Base-by-base conservation (phyloP, 2,888 invertebrate genomes). In the Elysia crispata region DNA sequence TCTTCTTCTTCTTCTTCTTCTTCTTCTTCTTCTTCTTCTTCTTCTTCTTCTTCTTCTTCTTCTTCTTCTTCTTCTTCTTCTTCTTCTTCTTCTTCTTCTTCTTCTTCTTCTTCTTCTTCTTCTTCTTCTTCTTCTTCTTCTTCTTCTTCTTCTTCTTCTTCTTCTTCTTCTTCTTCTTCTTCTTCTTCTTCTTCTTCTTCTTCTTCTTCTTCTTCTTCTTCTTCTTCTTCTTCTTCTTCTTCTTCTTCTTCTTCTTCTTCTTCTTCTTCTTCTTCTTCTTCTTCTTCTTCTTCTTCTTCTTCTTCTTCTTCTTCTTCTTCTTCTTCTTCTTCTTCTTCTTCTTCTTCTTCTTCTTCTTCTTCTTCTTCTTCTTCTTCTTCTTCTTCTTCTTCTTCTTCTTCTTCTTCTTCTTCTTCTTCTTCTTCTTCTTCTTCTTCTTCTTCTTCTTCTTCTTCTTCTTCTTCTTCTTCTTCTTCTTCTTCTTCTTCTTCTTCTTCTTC, bases 51-150 rank as follows among this genome's bases (percentile, higher is more conserved):
- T 25, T 41, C 57, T 33, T 20, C 6, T 20, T 41, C 5, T 23
- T n/a, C 33, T 49, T 64, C 41, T 76, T 25, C 49, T 25, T 76
- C 64, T 64, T 25, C 66, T 23, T 76, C 41, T 76, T 31, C 31
- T n/a, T 69, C 69, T 30, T 15, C n/a, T 30, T 69, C 31, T 69
- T 13, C 31, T 13, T 69, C 28, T 15, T 13, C 31, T 15, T 69
- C 69, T 30, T 11, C 15, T 31, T 31, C 15, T 30, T 31, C 15
- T 30, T 69, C 31, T n/a, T 31, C 31, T 31, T 31, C 31, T 69
- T 13, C 15, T 15, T 30, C 69, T 31, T 30, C n/a, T 13, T 30
- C 69, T 69, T 13, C 31, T n/a, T 15, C 30, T n/a, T 13, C 31
- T n/a, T 8, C 15, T 25, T 5, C 25, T 20, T 64, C 25, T 62